These are phyloP conservation scores for Agriopis aurantiaria DNA, from an alignment of 2,888 invertebrate species.

Conservation along the genomic window DNA sequence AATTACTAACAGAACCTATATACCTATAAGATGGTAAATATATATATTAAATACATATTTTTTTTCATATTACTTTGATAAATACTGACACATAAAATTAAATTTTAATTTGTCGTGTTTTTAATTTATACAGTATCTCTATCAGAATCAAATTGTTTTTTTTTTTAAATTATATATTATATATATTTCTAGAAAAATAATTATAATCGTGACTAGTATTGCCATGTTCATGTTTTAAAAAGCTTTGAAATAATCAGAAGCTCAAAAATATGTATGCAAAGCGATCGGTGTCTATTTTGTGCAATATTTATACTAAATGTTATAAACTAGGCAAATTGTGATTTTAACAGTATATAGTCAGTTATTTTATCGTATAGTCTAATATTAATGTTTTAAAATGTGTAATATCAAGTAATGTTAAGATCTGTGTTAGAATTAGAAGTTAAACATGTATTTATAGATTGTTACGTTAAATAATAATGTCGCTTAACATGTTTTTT, in stretches of 20 bases:
- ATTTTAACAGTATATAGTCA: conserved; percentile 84
- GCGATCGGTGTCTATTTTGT: conserved; percentile 78
- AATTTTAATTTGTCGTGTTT: background rate
- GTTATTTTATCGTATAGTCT: conserved; percentile 79
- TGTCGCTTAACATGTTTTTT: conserved; percentile 29
- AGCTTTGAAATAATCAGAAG: conserved; percentile 51
- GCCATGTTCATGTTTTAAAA: conserved; percentile 22
- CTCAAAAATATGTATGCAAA: conserved; percentile 40
- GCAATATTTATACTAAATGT: conserved; percentile 72
- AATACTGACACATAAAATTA: too few relatives aligned
- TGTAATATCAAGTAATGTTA: conserved; percentile 78
- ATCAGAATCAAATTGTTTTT: background rate
- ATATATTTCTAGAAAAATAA: conserved; percentile 1
- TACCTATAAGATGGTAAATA: too few relatives aligned
- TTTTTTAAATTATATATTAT: background rate
- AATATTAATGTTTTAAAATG: conserved; percentile 74
- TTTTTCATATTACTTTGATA: too few relatives aligned
- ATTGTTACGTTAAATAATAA: conserved; percentile 60
- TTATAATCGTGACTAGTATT: conserved; percentile 15
- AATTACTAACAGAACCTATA: too few relatives aligned
- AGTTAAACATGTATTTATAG: conserved; percentile 74
- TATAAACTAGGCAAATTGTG: conserved; percentile 83
- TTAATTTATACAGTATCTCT: background rate
- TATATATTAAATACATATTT: too few relatives aligned
- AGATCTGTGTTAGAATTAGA: conserved; percentile 78